Percentiles rank a stretch among this genome's conserved stretches.
phyloP scores from a whole-genome alignment of 1,140 invertebrate genomes.

The Drosophila eugracilis region DNA sequence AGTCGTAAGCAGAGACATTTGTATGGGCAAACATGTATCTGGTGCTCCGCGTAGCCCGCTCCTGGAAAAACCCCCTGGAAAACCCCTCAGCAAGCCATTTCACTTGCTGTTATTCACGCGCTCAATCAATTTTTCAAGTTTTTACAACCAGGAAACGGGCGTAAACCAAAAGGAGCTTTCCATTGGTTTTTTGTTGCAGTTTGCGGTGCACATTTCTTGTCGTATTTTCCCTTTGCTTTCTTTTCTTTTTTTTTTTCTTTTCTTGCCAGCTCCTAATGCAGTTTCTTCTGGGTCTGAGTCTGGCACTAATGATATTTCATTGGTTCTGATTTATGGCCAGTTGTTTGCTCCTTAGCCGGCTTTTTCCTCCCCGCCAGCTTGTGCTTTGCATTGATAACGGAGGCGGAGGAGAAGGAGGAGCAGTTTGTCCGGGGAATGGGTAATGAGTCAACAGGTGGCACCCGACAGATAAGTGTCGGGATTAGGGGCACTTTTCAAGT shows the following conservation, averaged over 20 bases:
- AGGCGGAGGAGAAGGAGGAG: background rate
- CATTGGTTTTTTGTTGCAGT: background rate
- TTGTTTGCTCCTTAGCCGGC: constrained; percentile 28
- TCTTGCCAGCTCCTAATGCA: constrained; percentile 1
- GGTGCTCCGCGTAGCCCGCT: background rate
- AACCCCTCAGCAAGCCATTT: constrained; percentile 42
- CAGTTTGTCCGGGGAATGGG: background rate
- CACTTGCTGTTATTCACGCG: constrained; percentile 80
- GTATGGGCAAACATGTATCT: constrained; percentile 66
- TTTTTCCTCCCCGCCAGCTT: background rate
- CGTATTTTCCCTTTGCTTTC: background rate
- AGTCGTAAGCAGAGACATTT: constrained; percentile 73
- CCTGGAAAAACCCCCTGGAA: background rate
- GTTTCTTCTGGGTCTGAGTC: constrained; percentile 32
- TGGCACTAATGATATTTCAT: constrained; percentile 78
- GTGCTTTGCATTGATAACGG: constrained; percentile 29
- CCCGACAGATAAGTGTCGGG: constrained; percentile 3
- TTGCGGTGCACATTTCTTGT: constrained; percentile 12
- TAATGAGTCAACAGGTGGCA: constrained; percentile 41
- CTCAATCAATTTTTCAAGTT: constrained; percentile 84
- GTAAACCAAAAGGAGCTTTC: background rate
- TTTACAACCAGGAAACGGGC: constrained; percentile 47
- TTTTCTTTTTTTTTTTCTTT: constrained; percentile 6
- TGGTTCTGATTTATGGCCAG: constrained; percentile 71
- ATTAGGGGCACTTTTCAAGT: constrained; percentile 4